Conservation (phyloP, 35 echinoderm and acorn worm genomes). For the Hemicentrotus pulcherrimus region DNA sequence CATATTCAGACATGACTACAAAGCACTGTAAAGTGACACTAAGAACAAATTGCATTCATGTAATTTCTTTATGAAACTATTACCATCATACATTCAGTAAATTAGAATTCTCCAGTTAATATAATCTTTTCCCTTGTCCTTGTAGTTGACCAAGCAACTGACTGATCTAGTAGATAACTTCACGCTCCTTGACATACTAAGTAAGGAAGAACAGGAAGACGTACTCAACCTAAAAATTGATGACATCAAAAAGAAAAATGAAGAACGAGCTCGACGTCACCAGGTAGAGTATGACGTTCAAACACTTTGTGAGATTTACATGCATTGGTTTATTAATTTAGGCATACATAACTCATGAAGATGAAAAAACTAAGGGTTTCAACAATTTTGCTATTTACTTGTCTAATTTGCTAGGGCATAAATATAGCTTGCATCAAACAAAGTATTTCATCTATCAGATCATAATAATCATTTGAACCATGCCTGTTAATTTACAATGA, state of each 20-base stretch:
- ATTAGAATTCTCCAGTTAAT: too few species aligned
- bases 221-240: slow-evolving; percentile 65
- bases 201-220: slow-evolving; percentile 79
- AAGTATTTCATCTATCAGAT: too few species aligned
- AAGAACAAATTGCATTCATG: neutral
- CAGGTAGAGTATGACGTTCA: slow-evolving; percentile 43
- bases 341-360: too few species aligned
- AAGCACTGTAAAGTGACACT: neutral
- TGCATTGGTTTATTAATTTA: too few species aligned
- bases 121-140: neutral
- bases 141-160: slow-evolving; percentile 70
- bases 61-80: neutral
- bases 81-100: neutral
- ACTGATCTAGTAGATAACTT: slow-evolving; percentile 80
- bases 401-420: too few species aligned
- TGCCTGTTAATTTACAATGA: too few species aligned
- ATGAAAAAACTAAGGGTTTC: too few species aligned
- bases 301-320: too few species aligned
- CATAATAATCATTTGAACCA: too few species aligned
- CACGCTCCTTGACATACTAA: slow-evolving; percentile 77
- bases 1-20: neutral
- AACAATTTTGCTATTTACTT: too few species aligned
- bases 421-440: too few species aligned
- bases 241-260: slow-evolving; percentile 70
- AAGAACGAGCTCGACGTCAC: slow-evolving; percentile 60